Evolutionary conservation across 2,888 invertebrate species (phyloP).

Genomic region (Dusona sp.): DNA sequence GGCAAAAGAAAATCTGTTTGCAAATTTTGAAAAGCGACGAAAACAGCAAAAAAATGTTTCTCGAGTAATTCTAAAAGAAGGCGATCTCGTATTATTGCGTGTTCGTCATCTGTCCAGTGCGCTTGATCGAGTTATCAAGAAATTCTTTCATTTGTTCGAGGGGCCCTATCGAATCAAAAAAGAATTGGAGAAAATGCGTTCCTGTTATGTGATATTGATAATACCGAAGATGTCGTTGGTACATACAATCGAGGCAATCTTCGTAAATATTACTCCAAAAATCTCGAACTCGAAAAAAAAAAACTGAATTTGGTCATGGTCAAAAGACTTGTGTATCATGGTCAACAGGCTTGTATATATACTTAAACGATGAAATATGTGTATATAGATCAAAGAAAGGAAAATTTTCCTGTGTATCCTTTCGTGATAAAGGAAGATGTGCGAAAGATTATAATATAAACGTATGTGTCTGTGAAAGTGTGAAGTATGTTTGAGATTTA

Average conservation of each 20-base stretch:
- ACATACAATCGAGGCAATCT: conserved; percentile 26
- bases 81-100: conserved; percentile 30
- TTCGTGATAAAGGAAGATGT: not conserved
- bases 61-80: not conserved
- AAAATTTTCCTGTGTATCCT: not conserved
- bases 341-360: too few relatives aligned
- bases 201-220: not conserved
- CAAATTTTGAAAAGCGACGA: conserved; percentile 1
- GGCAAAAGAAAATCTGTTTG: not conserved
- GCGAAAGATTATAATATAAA: not conserved
- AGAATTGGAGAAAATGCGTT: conserved; percentile 34
- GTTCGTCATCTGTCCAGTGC: conserved; percentile 27
- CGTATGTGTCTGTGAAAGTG: not conserved
- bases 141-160: conserved; percentile 24
- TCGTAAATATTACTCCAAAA: conserved; percentile 1
- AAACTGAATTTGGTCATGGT: too few relatives aligned
- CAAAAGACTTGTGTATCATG: too few relatives aligned
- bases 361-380: not conserved
- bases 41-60: conserved; percentile 2
- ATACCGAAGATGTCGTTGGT: not conserved
- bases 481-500: not conserved
- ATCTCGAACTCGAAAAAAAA: too few relatives aligned
- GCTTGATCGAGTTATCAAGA: not conserved
- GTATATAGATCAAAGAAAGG: not conserved
- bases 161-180: conserved; percentile 22